A percentile compares a stretch with the other conserved stretches of the same genome.
These are phyloP conservation scores for Geophilus truncorum DNA, from an alignment of 2,888 invertebrate genomes.

Conservation along the genomic window DNA sequence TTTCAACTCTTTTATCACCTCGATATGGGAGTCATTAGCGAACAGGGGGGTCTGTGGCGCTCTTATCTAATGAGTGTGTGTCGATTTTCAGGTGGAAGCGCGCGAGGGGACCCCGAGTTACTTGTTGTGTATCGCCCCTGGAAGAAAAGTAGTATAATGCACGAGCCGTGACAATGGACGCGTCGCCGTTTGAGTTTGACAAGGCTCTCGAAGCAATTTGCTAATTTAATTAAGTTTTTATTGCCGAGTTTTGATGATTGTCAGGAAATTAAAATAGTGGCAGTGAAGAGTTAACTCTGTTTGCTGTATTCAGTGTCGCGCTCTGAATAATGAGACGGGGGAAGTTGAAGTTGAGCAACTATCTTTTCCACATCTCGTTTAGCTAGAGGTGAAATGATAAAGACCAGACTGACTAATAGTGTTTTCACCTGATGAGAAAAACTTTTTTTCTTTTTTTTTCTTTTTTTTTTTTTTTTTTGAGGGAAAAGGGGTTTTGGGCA, in stretches of 20 bases:
- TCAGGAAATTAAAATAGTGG: slow-evolving; percentile 30
- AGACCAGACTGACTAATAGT: background rate
- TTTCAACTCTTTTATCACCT: background rate
- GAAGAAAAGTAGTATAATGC: background rate
- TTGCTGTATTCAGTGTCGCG: background rate
- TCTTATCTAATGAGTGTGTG: slow-evolving; percentile 4
- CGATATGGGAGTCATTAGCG: slow-evolving; percentile 10
- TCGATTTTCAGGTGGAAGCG: background rate
- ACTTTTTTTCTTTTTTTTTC: background rate
- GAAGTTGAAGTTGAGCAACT: background rate
- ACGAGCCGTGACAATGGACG: background rate
- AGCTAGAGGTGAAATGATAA: slow-evolving; percentile 4
- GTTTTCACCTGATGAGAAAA: background rate
- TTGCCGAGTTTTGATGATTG: slow-evolving; percentile 31
- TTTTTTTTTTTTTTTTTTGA: background rate
- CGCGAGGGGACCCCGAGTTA: too few relatives aligned
- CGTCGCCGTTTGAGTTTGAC: background rate
- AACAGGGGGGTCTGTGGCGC: background rate
- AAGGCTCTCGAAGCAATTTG: slow-evolving; percentile 25
- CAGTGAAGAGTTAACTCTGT: background rate
- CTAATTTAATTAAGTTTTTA: slow-evolving; percentile 33
- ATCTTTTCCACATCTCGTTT: background rate
- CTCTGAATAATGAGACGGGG: background rate
- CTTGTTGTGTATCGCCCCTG: background rate
- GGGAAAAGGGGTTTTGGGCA: background rate